Evolutionary conservation across 2,888 invertebrate species (phyloP).

Genomic region (Noctua fimbriata): DNA sequence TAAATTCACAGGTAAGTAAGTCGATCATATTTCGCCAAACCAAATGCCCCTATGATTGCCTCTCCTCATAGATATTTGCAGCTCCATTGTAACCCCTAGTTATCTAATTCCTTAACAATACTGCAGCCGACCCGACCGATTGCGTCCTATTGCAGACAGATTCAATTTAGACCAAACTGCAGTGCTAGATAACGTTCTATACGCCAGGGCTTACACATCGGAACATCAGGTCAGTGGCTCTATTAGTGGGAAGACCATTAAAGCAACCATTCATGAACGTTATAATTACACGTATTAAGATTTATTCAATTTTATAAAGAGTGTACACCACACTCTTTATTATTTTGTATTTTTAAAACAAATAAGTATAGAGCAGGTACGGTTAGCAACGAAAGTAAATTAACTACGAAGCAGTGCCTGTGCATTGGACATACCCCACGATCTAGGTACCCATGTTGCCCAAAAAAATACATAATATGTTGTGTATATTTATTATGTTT

Average conservation of each 20-base stretch:
- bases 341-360: neutral
- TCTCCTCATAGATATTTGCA: neutral
- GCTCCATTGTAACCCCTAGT: slow-evolving; percentile 10
- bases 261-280: neutral
- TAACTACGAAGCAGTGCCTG: neutral
- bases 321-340: too few species aligned
- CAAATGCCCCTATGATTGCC: neutral
- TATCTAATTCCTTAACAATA: slow-evolving; percentile 59
- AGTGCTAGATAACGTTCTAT: slow-evolving; percentile 94
- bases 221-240: slow-evolving; percentile 92
- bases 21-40: neutral
- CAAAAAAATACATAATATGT: neutral
- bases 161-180: slow-evolving; percentile 94
- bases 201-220: slow-evolving; percentile 95
- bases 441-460: neutral
- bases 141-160: slow-evolving; percentile 93
- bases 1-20: neutral
- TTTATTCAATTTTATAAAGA: neutral
- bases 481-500: too few species aligned
- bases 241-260: neutral
- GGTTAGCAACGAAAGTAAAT: neutral
- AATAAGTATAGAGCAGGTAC: neutral
- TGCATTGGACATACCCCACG: neutral
- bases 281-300: neutral
- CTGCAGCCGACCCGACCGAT: slow-evolving; percentile 93